Base-by-base conservation (phyloP, 1,140 invertebrate genomes). In the Acromyrmex charruanus region DNA sequence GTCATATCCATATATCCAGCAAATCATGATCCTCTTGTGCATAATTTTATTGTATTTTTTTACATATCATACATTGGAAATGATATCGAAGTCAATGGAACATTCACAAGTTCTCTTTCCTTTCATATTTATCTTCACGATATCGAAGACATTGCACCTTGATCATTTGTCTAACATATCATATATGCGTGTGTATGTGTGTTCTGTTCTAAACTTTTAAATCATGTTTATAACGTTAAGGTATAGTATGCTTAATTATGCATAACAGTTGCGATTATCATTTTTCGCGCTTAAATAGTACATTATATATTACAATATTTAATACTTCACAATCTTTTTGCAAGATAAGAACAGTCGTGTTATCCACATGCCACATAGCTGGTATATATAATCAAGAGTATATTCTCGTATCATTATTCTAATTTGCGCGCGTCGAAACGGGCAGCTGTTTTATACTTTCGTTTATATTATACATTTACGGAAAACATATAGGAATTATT, bases 51-150 rank as follows among this genome's bases (percentile, higher is more conserved):
- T 94, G 86, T 93, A 92, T 91, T 93, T 94, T 94, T 93, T 93
- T 95, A 95, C 94, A 95, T 95, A 95, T 95, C 92, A 91, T 95
- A 95, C 95, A 95, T 93, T 95, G 93, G 93, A 95, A 95, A 94
- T 95, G 93, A 93, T 94, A 93, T 87, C 92, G 93, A 94, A 95
- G 92, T 90, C 93, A 92, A 89, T 94, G 93, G 92, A 94, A 93
- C 88, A 88, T 88, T 93, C 10, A 77, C 85, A 68, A 49, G 12
- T 80, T 65, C 21, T 49, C 53, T 10, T 77, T 44, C 59, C 39
- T 84, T 66, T 65, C 59, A 16, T 87, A 75, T 77, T 39, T 87
- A 77, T 72, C 55, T 69, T 49, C 86, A 87, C 6, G 18, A 86
- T 53, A 51, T 12, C 18, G 66, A 88, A 65, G 77, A 77, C n/a